Base-by-base conservation (phyloP, 2,797 vertebrate species). In the Oryzias sinensis region DNA sequence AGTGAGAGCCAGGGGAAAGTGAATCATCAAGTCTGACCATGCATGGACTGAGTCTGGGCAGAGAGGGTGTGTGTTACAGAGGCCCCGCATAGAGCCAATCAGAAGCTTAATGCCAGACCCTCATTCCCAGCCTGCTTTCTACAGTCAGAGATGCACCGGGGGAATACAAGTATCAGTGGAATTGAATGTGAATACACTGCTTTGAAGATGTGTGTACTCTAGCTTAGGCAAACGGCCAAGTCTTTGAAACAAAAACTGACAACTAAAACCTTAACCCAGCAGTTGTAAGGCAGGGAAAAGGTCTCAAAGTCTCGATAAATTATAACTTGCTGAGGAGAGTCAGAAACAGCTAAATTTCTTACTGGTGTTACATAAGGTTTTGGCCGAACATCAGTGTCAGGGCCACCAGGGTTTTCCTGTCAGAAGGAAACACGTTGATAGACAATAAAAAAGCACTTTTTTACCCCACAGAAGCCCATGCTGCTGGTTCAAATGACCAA, bases 11-110 rank as follows among this genome's bases (percentile, higher is more conserved):
- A 53, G 70, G 76, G 53, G 74, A 67, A 79, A 77, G 70, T 88
- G 79, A 88, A 70, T 88, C 81, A 86, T 85, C 81, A 59, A 64
- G 55, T 67, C 67, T 76, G 66, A 62, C 65, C 59, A 57, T 71
- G 68, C 67, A 63, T 55, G 51, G 46, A 75, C 56, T 55, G 29
- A 68, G 75, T 65, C 68, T 54, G 65, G 76, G 67, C 64, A 80
- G 77, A 68, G 51, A 15, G 62, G 63, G 71, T 52, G 80, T 74
- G 63, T 64, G 60, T 17, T 56, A 52, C 40, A 52, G 56, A 64
- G 68, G 65, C 66, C 65, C 57, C 45, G 2, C 66, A 59, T 71
- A 17, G 49, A 83, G 58, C 74, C 81, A 79, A 72, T 76, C 66
- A 58, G 70, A 54, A 56, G 33, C 51, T 45, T 25, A 68, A 67